These are phyloP conservation scores for Calephelis perditalis DNA, from an alignment of 2,888 invertebrate genomes.

Conservation along the genomic window DNA sequence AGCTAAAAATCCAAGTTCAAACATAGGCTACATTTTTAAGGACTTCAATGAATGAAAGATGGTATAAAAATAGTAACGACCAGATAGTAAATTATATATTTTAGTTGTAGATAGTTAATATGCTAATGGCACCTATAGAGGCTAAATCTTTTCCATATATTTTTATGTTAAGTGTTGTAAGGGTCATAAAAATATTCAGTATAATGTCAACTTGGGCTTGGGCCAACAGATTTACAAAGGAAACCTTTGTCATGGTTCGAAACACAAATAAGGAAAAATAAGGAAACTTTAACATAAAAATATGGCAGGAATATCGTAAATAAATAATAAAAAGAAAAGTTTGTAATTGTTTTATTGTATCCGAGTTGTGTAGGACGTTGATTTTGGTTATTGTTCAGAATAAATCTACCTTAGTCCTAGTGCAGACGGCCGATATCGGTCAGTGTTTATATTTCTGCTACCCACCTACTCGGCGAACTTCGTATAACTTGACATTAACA, in stretches of 20 bases:
- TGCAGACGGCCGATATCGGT: neutral
- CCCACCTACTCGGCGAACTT: too few relatives aligned
- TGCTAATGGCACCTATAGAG: neutral
- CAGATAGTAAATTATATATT: too few relatives aligned
- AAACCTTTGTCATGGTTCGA: constrained; percentile 9
- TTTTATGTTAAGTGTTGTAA: constrained; percentile 1
- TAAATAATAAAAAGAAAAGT: constrained; percentile 4
- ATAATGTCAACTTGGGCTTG: neutral
- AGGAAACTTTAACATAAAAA: constrained; percentile 7
- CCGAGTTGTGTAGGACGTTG: neutral
- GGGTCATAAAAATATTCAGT: constrained; percentile 10
- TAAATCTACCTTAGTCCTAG: neutral
- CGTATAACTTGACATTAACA: too few relatives aligned
- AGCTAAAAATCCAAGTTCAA: too few relatives aligned
- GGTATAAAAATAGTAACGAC: too few relatives aligned
- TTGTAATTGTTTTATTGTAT: constrained; percentile 8
- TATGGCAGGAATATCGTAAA: constrained; percentile 4
- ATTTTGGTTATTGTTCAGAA: neutral
- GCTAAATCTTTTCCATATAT: constrained; percentile 1
- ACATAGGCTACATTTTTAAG: too few relatives aligned
- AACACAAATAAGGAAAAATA: constrained; percentile 12
- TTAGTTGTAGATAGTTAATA: too few relatives aligned
- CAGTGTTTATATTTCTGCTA: too few relatives aligned
- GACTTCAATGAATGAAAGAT: too few relatives aligned
- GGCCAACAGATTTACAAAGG: constrained; percentile 2